Evolutionary conservation across 2,113 vertebrate species (phyloP).

Genomic region (Clarias batrachus): DNA sequence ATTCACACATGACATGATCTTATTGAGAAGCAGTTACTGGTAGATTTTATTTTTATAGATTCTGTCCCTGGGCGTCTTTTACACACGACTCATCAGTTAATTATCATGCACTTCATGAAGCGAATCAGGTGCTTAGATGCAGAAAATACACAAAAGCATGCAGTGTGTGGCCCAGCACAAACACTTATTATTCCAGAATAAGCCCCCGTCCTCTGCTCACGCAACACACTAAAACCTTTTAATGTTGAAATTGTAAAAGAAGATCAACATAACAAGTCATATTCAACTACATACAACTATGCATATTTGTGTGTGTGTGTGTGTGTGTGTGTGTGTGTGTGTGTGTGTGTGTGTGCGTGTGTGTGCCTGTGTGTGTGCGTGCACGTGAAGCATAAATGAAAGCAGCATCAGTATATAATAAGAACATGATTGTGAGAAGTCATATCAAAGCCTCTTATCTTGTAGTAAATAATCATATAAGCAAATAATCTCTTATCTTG

Average conservation of each 20-base stretch:
- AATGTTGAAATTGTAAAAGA: background rate
- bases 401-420: background rate
- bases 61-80: background rate
- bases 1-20: background rate
- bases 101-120: background rate
- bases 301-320: background rate
- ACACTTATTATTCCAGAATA: background rate
- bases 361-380: background rate
- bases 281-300: background rate
- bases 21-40: background rate
- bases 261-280: background rate
- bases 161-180: background rate
- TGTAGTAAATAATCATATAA: too few relatives aligned
- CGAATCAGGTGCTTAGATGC: background rate
- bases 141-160: background rate
- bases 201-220: background rate
- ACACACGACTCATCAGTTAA: background rate
- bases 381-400: background rate
- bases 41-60: background rate
- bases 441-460: background rate
- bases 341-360: background rate
- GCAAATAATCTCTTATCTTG: background rate
- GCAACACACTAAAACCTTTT: background rate
- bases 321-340: background rate
- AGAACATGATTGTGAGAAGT: background rate